Evolutionary conservation across 2,888 invertebrate genomes (phyloP).

Genomic region (Morpho helenor): DNA sequence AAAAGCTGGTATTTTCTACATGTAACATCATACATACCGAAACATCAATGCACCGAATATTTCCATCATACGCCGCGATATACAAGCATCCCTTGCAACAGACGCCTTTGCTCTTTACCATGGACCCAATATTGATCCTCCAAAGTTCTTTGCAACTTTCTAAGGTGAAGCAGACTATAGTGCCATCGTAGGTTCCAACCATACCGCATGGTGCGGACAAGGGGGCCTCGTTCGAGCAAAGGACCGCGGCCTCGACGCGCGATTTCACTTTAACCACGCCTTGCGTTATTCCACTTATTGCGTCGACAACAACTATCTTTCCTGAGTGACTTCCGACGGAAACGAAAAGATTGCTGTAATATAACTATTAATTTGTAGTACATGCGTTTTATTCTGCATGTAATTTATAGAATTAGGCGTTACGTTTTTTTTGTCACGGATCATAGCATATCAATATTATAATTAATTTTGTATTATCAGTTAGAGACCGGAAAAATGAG

Average conservation of each 20-base stretch:
- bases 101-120: slow-evolving; percentile 81
- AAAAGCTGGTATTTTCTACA: too few species aligned
- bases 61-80: slow-evolving; percentile 86
- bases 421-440: too few species aligned
- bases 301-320: slow-evolving; percentile 80
- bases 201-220: slow-evolving; percentile 63
- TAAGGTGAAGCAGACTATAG: slow-evolving; percentile 82
- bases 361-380: neutral
- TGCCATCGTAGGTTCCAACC: slow-evolving; percentile 89
- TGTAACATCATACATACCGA: slow-evolving; percentile 52
- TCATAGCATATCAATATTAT: too few species aligned
- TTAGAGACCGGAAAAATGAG: too few species aligned
- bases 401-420: too few species aligned
- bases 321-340: slow-evolving; percentile 83
- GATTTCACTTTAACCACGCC: slow-evolving; percentile 78
- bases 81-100: slow-evolving; percentile 65
- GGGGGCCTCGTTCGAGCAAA: slow-evolving; percentile 49
- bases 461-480: too few species aligned
- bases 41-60: slow-evolving; percentile 78
- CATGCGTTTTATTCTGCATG: neutral
- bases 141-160: slow-evolving; percentile 77
- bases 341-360: slow-evolving; percentile 60
- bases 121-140: slow-evolving; percentile 79
- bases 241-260: slow-evolving; percentile 85
- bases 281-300: slow-evolving; percentile 68